phyloP scores from a whole-genome alignment of 2,113 vertebrate genomes.

The Rafetus swinhoei region DNA sequence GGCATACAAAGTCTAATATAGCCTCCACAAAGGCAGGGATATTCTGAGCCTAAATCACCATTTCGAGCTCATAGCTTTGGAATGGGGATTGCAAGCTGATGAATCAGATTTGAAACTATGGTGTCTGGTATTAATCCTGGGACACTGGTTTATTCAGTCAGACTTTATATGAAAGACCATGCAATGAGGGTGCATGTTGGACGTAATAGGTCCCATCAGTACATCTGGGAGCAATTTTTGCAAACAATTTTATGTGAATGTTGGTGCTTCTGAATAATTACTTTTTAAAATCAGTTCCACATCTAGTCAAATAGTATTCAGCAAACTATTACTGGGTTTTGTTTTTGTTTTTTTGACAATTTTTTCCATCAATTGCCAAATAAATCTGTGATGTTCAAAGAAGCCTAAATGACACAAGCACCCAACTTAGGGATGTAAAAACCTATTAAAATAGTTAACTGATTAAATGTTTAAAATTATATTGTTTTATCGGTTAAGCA shows the following conservation, averaged over 20 bases:
- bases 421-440: not conserved
- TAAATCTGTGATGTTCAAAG: not conserved
- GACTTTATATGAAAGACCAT: fast-evolving
- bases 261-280: not conserved
- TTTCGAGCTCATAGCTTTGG: not conserved
- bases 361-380: not conserved
- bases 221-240: fast-evolving
- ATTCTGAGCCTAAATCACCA: not conserved
- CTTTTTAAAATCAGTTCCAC: not conserved
- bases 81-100: not conserved
- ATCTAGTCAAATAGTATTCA: not conserved
- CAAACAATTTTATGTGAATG: not conserved
- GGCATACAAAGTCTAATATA: not conserved
- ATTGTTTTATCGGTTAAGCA: too few species aligned
- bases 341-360: not conserved
- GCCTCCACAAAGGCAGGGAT: not conserved
- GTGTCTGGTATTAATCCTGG: not conserved
- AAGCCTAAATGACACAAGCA: not conserved
- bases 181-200: not conserved
- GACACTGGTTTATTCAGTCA: not conserved
- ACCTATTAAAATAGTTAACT: too few species aligned
- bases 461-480: too few species aligned
- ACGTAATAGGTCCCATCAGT: not conserved
- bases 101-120: not conserved
- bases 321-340: not conserved